Evolutionary conservation across 1,140 invertebrate species (phyloP), one percentile per base, ranked within the genome.

Genomic region (Heliconius hermathena): DNA sequence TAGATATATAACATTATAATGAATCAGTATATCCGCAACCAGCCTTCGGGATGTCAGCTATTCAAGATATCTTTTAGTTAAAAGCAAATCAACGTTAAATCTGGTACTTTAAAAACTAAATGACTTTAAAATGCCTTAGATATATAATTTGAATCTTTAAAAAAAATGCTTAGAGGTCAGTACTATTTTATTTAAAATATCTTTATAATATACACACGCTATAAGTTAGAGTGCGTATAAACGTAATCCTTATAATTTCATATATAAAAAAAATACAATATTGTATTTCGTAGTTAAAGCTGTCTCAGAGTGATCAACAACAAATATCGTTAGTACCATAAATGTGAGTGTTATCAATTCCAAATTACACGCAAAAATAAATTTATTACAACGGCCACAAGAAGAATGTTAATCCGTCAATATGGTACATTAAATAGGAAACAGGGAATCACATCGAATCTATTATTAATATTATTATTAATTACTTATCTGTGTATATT

Each of bases 401-500:
- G n/a, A 26, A 26, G 8, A 26, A 11, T 26, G 22, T 13, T 11
- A 60, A 60, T 60, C 22, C 57, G 11, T 60, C 22, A 57, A n/a
- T 20, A 8, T 60, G 20, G 11, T 60, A 26, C 22, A 60, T 16
- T 16, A 49, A 16, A 60, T 26, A 26, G 22, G n/a, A 60, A 60
- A 60, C 57, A 26, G 57, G 8, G 8, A 60, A 60, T 60, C 22
- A 60, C 57, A 60, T 60, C 22, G 57, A 60, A 60, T 60, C 9
- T 60, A 60, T 60, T 60, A 60, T 60, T 60, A 60, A n/a, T 60
- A 60, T 60, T 60, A 60, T 60, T 26, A 60, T 26, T 60, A 26
- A 60, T 26, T 60, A 66, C 22, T 66, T 16, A 66, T 66, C 60
- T 66, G 60, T 66, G n/a, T n/a, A 38, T 60, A 60, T 75, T 38